Base-by-base conservation (phyloP, 1,140 invertebrate genomes). In the Nixonia krombeini region DNA sequence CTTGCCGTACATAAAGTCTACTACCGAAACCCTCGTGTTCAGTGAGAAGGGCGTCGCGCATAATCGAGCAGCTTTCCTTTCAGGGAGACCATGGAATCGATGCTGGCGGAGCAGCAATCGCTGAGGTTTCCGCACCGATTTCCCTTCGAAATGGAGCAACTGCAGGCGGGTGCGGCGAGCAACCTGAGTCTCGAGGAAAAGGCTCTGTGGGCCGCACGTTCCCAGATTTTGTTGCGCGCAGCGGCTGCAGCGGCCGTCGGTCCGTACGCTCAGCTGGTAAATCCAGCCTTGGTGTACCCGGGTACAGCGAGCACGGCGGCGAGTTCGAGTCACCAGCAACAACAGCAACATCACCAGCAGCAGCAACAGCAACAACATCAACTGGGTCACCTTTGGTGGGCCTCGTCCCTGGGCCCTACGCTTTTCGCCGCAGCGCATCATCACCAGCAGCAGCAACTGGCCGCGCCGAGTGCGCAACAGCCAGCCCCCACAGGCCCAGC, bases 1-100 rank as follows among this genome's bases (percentile, higher is more conserved):
- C n/a, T n/a, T n/a, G n/a, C n/a, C n/a, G n/a, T n/a, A n/a, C n/a
- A n/a, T n/a, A n/a, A n/a, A n/a, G n/a, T n/a, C n/a, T n/a, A n/a
- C n/a, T n/a, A n/a, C n/a, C n/a, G n/a, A n/a, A n/a, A 31, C 17
- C 37, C n/a, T 29, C 6, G 1, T 18, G 10, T 38, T 5, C 2
- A 16, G n/a, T 29, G 2, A 13, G 1, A 53, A 59, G 56, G 42
- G 31, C 59, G 26, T 23, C 55, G 70, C 69, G 57, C 76, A 82
- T 82, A 82, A 82, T 83, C 63, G 74, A 75, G 72, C 75, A 85
- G 81, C 78, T 84, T 82, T 74, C 85, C 78, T 86, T 86, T 73
- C 87, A 93, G 91, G 83, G 91, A 93, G 81, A 93, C 91, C 16
- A 93, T 93, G 92, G 91, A 93, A 77, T 92, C 91, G 9, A 92